These are phyloP conservation scores for Drosophila orosa DNA, from an alignment of 1,140 invertebrate species.

Conservation along the genomic window DNA sequence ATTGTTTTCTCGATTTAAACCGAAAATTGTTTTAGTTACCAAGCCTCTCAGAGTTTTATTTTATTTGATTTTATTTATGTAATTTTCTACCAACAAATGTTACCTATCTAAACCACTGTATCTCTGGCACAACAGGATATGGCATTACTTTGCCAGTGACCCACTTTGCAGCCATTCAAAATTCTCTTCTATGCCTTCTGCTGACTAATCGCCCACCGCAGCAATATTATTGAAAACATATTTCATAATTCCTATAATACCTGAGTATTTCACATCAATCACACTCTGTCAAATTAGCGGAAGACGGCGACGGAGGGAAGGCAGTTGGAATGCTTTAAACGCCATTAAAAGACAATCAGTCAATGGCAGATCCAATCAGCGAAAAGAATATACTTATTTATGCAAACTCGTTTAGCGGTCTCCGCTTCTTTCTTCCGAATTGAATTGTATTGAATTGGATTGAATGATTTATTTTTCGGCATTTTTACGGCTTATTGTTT, in stretches of 20 bases:
- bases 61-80: background rate
- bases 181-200: constrained; percentile 52
- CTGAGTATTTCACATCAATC: constrained; percentile 61
- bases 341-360: constrained; percentile 72
- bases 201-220: constrained; percentile 30
- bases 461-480: constrained; percentile 35
- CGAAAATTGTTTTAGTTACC: no score
- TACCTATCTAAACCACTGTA: background rate
- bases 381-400: constrained; percentile 63
- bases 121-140: constrained; percentile 42
- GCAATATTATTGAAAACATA: constrained; percentile 42
- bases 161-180: constrained; percentile 59
- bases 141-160: constrained; percentile 38
- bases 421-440: constrained; percentile 20
- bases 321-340: constrained; percentile 51
- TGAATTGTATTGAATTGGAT: constrained; percentile 23
- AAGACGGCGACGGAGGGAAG: background rate
- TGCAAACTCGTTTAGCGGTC: constrained; percentile 52
- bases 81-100: background rate
- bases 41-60: background rate
- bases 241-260: constrained; percentile 45
- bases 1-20: no score
- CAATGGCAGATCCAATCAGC: constrained; percentile 69
- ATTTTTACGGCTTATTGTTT: constrained; percentile 38
- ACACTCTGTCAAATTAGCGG: constrained; percentile 62